These are phyloP conservation scores for Morpho helenor DNA, from an alignment of 2,888 invertebrate species.

Conservation along the genomic window DNA sequence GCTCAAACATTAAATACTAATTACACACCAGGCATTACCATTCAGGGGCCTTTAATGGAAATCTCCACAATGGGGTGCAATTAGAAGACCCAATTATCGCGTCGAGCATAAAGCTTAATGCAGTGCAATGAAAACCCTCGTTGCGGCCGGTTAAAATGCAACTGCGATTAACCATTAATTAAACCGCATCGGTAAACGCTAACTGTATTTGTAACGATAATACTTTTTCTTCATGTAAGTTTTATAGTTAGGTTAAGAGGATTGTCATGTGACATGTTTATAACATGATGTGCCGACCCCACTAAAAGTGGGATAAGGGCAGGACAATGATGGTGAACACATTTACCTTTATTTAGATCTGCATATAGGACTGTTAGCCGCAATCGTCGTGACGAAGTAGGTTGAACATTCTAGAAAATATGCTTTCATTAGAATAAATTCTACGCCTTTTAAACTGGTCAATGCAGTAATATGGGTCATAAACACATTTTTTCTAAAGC, in stretches of 20 bases:
- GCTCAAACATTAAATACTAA: conserved; percentile 5
- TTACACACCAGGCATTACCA: conserved; percentile 4
- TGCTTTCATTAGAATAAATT: too few relatives aligned
- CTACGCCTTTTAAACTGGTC: too few relatives aligned
- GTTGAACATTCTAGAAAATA: too few relatives aligned
- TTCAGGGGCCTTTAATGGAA: conserved; percentile 12
- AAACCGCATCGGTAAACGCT: neutral
- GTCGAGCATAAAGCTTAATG: conserved; percentile 13
- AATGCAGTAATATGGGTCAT: neutral
- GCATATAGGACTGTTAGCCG: too few relatives aligned
- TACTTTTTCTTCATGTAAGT: neutral
- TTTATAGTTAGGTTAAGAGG: neutral
- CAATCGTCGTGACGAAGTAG: too few relatives aligned
- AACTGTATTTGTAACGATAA: neutral
- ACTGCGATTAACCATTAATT: conserved; percentile 10
- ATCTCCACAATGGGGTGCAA: conserved; percentile 15
- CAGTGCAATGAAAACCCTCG: conserved; percentile 10
- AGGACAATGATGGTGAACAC: too few relatives aligned
- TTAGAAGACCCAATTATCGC: conserved; percentile 17
- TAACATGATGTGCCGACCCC: too few relatives aligned
- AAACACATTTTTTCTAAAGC: neutral
- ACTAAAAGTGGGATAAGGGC: too few relatives aligned
- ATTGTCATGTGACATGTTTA: too few relatives aligned
- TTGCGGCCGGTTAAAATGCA: conserved; percentile 4
- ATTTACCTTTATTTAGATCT: too few relatives aligned